These are phyloP conservation scores for Dasypolia templi DNA, from an alignment of 2,888 invertebrate genomes.

Conservation along the genomic window DNA sequence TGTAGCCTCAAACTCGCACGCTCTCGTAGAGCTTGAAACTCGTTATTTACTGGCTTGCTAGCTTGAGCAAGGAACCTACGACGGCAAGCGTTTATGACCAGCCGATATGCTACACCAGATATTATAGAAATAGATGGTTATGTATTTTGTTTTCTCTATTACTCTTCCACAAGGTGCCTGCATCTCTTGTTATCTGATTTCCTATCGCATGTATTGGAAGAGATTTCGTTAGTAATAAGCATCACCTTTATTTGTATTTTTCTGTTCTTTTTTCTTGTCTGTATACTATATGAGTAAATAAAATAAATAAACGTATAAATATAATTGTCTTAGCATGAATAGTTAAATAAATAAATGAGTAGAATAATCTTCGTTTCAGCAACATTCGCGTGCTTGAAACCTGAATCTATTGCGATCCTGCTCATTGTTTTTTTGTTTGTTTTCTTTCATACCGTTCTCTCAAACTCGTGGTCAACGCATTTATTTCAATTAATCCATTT, in stretches of 20 bases:
- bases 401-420: too few relatives aligned
- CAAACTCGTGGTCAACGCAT: too few relatives aligned
- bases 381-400: neutral
- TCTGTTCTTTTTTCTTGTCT: neutral
- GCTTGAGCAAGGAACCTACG: constrained; percentile 1
- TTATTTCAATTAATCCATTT: too few relatives aligned
- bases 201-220: neutral
- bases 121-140: neutral
- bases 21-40: constrained; percentile 39
- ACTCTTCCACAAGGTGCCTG: neutral
- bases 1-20: too few relatives aligned
- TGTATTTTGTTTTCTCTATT: neutral
- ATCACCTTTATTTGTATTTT: neutral
- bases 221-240: neutral
- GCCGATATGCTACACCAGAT: neutral
- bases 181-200: neutral
- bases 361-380: neutral
- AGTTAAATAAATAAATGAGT: neutral
- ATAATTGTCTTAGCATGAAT: too few relatives aligned
- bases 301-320: too few relatives aligned
- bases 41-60: constrained; percentile 28
- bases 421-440: too few relatives aligned
- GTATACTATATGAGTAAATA: neutral
- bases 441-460: too few relatives aligned
- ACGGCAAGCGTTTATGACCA: neutral